A percentile compares a stretch with the other conserved stretches of the same genome.
Evolutionary conservation across 2,888 invertebrate species (phyloP).

Genomic region (Bombylius major): DNA sequence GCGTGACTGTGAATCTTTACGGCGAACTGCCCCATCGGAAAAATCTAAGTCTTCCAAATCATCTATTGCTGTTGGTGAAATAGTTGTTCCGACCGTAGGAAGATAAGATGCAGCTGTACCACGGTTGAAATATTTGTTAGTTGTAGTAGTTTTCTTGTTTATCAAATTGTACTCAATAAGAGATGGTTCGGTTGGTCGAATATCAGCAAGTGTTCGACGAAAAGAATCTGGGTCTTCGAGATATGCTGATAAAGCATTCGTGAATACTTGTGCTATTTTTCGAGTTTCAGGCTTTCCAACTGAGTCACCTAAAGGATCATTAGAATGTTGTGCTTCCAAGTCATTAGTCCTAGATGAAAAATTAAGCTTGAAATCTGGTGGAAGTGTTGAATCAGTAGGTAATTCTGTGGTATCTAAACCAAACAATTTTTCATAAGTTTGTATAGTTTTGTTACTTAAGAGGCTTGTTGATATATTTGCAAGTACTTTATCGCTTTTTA

Average conservation of each 20-base stretch:
- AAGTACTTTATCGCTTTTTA: conserved; percentile 18
- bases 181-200: conserved; percentile 66
- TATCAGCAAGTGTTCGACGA: conserved; percentile 59
- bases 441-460: conserved; percentile 42
- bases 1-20: conserved; percentile 14
- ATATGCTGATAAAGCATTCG: conserved; percentile 69
- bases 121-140: conserved; percentile 20
- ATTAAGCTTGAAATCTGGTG: conserved; percentile 33
- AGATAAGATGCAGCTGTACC: conserved; percentile 29
- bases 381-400: conserved; percentile 28
- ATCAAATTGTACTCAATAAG: conserved; percentile 35
- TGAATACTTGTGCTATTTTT: conserved; percentile 72
- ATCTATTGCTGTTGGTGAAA: conserved; percentile 43
- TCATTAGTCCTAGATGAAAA: conserved; percentile 30
- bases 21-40: conserved; percentile 49
- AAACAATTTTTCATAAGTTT: conserved; percentile 28
- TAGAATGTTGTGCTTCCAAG: conserved; percentile 48
- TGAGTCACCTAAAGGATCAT: conserved; percentile 45
- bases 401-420: conserved; percentile 20
- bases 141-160: conserved; percentile 20
- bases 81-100: conserved; percentile 23
- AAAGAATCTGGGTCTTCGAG: conserved; percentile 73
- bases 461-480: conserved; percentile 28
- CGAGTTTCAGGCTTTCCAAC: conserved; percentile 49
- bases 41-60: conserved; percentile 67